These are phyloP conservation scores for Eurystomus glaucurus DNA, from an alignment of 2,797 vertebrate species.

Conservation along the genomic window DNA sequence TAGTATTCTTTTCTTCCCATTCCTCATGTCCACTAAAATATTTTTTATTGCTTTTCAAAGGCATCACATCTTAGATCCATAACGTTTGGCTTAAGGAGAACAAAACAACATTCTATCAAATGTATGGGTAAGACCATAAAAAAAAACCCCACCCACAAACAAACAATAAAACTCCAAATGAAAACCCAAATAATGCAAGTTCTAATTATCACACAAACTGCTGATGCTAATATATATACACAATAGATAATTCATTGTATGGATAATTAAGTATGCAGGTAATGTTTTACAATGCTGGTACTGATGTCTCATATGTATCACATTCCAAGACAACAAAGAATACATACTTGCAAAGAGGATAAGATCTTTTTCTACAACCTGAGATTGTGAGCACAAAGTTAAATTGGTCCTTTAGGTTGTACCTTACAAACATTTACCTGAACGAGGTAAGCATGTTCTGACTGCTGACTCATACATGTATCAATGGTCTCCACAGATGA, in stretches of 20 bases:
- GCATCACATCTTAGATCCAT: neutral
- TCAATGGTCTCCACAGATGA: neutral
- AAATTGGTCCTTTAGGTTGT: neutral
- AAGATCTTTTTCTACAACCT: neutral
- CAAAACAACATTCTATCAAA: neutral
- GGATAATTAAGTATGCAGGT: neutral
- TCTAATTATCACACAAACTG: neutral
- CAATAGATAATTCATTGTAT: neutral
- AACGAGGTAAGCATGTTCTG: neutral
- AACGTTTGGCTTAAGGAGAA: neutral
- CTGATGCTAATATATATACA: neutral
- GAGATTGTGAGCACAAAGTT: neutral
- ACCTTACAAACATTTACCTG: neutral
- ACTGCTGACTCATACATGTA: accelerated
- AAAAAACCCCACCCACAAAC: neutral
- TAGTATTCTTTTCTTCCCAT: neutral
- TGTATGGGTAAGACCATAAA: neutral
- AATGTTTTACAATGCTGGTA: neutral
- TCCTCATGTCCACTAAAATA: neutral
- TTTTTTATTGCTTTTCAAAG: neutral
- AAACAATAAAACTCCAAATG: neutral
- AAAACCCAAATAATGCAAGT: neutral
- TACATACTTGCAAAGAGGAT: neutral
- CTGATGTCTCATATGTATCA: neutral
- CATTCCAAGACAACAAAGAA: neutral